phyloP scores from a whole-genome alignment of 2,113 vertebrate species.

The Macquaria ambigua region DNA sequence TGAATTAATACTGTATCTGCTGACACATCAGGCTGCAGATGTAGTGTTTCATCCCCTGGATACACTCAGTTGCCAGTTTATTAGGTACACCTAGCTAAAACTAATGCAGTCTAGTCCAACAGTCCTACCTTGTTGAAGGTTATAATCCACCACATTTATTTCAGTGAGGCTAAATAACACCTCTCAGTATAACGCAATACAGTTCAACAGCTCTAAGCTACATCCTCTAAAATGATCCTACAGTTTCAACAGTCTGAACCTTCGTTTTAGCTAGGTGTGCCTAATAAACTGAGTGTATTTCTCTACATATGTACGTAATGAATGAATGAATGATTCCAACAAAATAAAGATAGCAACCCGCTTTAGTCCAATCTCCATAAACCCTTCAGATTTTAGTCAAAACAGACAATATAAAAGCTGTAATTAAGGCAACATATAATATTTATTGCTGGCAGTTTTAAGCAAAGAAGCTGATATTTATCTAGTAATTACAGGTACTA shows the following conservation, averaged over 20 bases:
- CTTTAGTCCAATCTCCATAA: background rate
- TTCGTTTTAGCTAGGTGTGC: background rate
- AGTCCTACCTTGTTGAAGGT: too few species aligned
- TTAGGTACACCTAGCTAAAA: too few species aligned
- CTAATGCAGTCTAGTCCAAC: too few species aligned
- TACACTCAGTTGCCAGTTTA: too few species aligned
- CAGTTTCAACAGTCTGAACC: background rate
- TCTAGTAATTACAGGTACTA: conserved; percentile 70
- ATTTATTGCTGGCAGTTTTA: conserved; percentile 66
- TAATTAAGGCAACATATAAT: conserved; percentile 36
- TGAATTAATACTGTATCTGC: too few species aligned
- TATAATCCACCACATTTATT: too few species aligned
- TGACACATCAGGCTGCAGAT: too few species aligned
- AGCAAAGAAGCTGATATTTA: conserved; percentile 67
- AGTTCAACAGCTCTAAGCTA: background rate
- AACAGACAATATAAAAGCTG: conserved; percentile 16
- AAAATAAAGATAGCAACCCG: conserved; percentile 13
- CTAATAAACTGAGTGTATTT: background rate
- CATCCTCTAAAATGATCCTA: background rate
- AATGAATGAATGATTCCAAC: background rate
- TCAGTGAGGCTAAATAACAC: background rate
- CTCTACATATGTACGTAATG: background rate
- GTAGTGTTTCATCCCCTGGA: too few species aligned
- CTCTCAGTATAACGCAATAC: background rate
- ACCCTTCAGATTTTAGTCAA: conserved; percentile 5